phyloP scores from a whole-genome alignment of 1,140 invertebrate species.

The Mycetomoellerius zeteki region DNA sequence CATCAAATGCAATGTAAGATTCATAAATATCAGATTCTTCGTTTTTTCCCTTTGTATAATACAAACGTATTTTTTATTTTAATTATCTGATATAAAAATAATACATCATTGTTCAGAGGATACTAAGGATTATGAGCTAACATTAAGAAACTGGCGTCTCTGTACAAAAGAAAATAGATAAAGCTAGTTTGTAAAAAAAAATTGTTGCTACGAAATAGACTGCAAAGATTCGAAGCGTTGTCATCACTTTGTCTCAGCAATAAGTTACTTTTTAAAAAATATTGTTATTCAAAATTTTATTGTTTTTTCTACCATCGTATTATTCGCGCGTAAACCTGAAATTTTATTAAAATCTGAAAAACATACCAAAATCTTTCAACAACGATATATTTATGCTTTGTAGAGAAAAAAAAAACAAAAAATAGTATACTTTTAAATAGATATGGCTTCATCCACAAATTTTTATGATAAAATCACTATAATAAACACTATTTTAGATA shows the following conservation, averaged over 20 bases:
- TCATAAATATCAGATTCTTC: constrained; percentile 70
- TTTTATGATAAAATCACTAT: constrained; percentile 71
- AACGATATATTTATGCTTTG: constrained; percentile 62
- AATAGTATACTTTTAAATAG: constrained; percentile 47
- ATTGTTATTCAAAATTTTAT: constrained; percentile 73
- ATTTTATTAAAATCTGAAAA: constrained; percentile 74
- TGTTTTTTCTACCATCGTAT: constrained; percentile 55
- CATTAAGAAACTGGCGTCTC: constrained; percentile 66
- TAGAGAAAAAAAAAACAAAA: constrained; percentile 57
- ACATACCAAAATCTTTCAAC: constrained; percentile 70
- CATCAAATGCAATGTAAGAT: constrained; percentile 73
- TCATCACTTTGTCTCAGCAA: constrained; percentile 60
- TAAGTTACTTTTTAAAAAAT: constrained; percentile 72
- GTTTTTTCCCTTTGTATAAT: constrained; percentile 55
- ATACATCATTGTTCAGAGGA: constrained; percentile 71
- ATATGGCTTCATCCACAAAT: constrained; percentile 54
- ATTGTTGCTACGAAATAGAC: constrained; percentile 69
- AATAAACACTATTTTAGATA: constrained; percentile 76
- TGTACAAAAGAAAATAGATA: constrained; percentile 70
- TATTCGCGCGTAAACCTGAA: constrained; percentile 52
- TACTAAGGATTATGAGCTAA: constrained; percentile 73
- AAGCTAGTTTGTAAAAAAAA: constrained; percentile 65
- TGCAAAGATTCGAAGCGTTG: constrained; percentile 72
- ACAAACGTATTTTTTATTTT: constrained; percentile 59
- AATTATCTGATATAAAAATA: constrained; percentile 75